phyloP scores from a whole-genome alignment of 2,113 vertebrate species.

The Microcebus tavaratra region DNA sequence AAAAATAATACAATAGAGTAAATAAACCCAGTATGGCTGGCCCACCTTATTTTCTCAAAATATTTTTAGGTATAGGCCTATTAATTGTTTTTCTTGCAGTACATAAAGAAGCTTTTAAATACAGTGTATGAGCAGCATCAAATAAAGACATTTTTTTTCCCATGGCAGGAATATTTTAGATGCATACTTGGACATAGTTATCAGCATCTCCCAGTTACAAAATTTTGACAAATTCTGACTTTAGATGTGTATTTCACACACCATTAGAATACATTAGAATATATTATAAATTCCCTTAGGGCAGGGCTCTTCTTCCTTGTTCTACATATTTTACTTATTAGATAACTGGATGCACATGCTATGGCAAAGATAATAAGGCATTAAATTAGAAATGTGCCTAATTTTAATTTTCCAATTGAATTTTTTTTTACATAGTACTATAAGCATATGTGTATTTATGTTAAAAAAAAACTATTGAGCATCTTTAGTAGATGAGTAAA shows the following conservation, averaged over 20 bases:
- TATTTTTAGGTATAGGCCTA: not conserved
- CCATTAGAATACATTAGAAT: conserved; percentile 82
- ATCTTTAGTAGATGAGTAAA: conserved; percentile 50
- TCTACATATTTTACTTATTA: conserved; percentile 79
- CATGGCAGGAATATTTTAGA: conserved; percentile 67
- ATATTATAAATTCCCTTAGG: conserved; percentile 77
- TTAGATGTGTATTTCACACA: conserved; percentile 80
- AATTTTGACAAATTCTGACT: conserved; percentile 79
- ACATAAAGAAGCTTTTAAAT: conserved; percentile 48
- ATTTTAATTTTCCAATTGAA: conserved; percentile 77
- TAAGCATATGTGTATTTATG: conserved; percentile 71
- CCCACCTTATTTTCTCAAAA: conserved; percentile 11
- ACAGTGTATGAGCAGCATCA: not conserved
- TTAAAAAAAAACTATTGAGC: conserved; percentile 41
- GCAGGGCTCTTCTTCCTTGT: conserved; percentile 63
- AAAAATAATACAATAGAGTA: not conserved
- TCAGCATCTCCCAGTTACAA: conserved; percentile 73
- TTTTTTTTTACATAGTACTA: conserved; percentile 66
- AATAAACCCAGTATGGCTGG: not conserved
- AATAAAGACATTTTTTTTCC: conserved; percentile 64
- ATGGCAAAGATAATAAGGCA: conserved; percentile 77
- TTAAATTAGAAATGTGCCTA: conserved; percentile 75
- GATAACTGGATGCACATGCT: conserved; percentile 68
- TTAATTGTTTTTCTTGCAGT: conserved; percentile 49
- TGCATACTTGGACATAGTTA: conserved; percentile 59